Evolutionary conservation across 2,113 vertebrate species (phyloP).

Genomic region (Pristiophorus japonicus): DNA sequence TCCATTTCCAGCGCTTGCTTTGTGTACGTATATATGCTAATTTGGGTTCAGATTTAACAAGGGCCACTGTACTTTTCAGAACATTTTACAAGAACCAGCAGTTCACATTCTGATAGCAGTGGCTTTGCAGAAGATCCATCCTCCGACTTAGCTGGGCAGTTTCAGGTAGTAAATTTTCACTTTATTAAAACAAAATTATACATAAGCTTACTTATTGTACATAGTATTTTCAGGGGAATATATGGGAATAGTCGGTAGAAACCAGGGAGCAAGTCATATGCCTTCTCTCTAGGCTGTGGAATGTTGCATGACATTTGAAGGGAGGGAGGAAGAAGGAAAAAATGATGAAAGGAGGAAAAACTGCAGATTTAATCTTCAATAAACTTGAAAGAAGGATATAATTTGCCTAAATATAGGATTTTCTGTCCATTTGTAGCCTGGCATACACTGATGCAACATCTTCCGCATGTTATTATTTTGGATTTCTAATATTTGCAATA

Average conservation of each 20-base stretch:
- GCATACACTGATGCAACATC: no score
- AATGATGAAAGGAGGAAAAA: neutral
- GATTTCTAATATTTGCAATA: neutral
- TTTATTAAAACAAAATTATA: neutral
- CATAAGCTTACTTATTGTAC: neutral
- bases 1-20: neutral
- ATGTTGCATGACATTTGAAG: neutral
- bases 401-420: neutral
- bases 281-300: neutral
- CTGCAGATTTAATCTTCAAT: neutral
- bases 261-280: neutral
- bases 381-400: neutral
- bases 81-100: constrained; percentile 73
- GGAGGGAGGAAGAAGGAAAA: neutral
- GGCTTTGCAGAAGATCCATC: constrained; percentile 89
- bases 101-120: constrained; percentile 95
- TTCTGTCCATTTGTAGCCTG: neutral
- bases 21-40: neutral
- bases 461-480: neutral
- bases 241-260: neutral
- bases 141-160: constrained; percentile 62
- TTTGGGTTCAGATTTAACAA: neutral
- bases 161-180: constrained; percentile 63
- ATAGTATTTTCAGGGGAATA: neutral
- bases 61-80: constrained; percentile 47